phyloP scores from a whole-genome alignment of 2,113 vertebrate genomes.

The Orthochromis indermauri region DNA sequence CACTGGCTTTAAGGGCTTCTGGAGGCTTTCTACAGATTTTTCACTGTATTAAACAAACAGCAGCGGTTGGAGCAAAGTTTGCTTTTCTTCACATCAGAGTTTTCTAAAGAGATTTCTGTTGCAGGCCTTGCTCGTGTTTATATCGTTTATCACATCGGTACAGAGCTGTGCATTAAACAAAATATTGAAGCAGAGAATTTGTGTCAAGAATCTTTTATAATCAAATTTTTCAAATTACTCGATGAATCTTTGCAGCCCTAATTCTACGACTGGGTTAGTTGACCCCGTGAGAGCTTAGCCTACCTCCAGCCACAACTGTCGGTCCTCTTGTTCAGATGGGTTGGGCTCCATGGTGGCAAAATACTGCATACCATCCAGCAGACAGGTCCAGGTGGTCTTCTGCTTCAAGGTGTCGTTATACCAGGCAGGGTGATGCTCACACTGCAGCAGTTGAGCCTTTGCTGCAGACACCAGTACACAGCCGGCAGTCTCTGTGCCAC shows the following conservation, averaged over 20 bases:
- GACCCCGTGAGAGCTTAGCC: not conserved
- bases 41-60: not conserved
- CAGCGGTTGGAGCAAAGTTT: not conserved
- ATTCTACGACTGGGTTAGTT: not conserved
- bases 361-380: constrained; percentile 97
- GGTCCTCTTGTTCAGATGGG: constrained; percentile 83
- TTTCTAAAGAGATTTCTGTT: not conserved
- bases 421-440: constrained; percentile 94
- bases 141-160: not conserved
- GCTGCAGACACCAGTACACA: constrained; percentile 94
- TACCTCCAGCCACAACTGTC: constrained; percentile 93
- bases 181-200: not conserved
- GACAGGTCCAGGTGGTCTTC: constrained; percentile 96
- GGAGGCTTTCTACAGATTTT: not conserved
- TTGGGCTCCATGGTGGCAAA: constrained; percentile 93
- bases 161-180: not conserved
- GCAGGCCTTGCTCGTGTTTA: not conserved
- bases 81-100: not conserved
- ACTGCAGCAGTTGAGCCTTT: constrained; percentile 93
- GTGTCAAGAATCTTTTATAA: not conserved
- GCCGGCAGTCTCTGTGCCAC: constrained; percentile 90
- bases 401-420: constrained; percentile 93
- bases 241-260: not conserved
- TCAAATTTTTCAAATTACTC: not conserved
- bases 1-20: not conserved